These are phyloP conservation scores for Zelleria hepariella DNA, from an alignment of 2,888 invertebrate genomes.

Conservation along the genomic window DNA sequence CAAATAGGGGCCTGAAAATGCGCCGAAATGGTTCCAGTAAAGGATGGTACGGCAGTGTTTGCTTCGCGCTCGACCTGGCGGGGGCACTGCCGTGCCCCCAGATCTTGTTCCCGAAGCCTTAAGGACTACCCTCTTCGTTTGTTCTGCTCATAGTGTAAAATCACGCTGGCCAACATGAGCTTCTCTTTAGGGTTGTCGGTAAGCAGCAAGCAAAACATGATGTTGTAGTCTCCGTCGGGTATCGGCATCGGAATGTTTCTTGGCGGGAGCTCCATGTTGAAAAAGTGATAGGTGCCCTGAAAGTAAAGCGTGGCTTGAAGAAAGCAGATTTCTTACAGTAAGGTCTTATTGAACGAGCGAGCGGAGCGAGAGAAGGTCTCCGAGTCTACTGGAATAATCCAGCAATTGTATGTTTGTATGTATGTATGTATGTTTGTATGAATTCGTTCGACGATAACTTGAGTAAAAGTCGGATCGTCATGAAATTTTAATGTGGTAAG, in stretches of 20 bases:
- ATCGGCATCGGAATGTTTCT: constrained; percentile 26
- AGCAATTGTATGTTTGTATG: background rate
- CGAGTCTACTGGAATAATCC: too few relatives aligned
- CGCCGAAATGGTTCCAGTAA: too few relatives aligned
- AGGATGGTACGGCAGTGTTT: too few relatives aligned
- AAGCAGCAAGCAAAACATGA: constrained; percentile 13
- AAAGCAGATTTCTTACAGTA: background rate
- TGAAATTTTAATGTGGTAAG: too few relatives aligned
- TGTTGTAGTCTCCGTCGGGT: constrained; percentile 21
- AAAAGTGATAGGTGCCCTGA: constrained; percentile 21
- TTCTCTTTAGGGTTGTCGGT: constrained; percentile 12
- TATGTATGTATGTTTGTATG: too few relatives aligned
- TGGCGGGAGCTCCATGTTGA: constrained; percentile 28
- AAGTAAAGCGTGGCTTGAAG: constrained; percentile 6
- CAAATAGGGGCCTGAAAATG: too few relatives aligned
- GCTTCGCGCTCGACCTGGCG: too few relatives aligned
- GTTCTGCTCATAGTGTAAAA: background rate
- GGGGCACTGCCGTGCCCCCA: too few relatives aligned
- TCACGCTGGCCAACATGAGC: background rate
- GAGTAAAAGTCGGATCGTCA: too few relatives aligned
- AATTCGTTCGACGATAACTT: too few relatives aligned
- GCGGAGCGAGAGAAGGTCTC: too few relatives aligned
- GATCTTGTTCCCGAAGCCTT: too few relatives aligned
- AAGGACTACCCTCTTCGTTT: background rate
- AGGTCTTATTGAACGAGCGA: background rate